Conservation (phyloP, 2,797 vertebrate genomes). For the Pangasius larnaudii region DNA sequence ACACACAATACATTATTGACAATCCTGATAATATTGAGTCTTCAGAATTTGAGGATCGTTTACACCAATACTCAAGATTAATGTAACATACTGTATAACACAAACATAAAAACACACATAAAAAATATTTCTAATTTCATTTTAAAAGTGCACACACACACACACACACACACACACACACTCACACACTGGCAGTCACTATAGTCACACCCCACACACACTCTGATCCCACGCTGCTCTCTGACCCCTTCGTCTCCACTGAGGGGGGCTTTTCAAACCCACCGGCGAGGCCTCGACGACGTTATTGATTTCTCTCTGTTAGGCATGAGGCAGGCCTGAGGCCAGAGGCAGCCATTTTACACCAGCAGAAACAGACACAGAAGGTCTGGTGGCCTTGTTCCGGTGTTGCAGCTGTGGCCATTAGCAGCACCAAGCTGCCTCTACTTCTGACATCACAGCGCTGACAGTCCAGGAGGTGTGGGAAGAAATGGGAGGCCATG, state of each 20-base stretch:
- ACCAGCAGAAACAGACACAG: constrained; percentile 57
- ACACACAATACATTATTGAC: background rate
- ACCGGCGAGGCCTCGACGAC: constrained; percentile 57
- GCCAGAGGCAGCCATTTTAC: constrained; percentile 55
- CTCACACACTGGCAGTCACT: constrained; percentile 4
- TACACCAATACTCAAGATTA: too few relatives aligned
- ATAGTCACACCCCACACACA: background rate
- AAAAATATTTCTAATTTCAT: too few relatives aligned
- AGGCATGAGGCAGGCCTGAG: constrained; percentile 58
- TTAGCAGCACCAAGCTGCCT: constrained; percentile 67
- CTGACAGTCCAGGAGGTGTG: constrained; percentile 79
- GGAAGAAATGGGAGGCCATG: constrained; percentile 71
- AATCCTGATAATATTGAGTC: too few relatives aligned
- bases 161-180: constrained; percentile 36
- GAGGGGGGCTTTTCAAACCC: constrained; percentile 46
- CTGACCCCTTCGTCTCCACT: constrained; percentile 42
- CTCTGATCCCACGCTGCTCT: constrained; percentile 52
- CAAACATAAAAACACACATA: too few relatives aligned
- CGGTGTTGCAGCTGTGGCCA: constrained; percentile 73
- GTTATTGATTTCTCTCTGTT: constrained; percentile 49
- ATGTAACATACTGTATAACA: too few relatives aligned
- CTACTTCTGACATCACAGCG: constrained; percentile 62
- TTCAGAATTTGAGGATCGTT: too few relatives aligned
- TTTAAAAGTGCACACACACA: constrained; percentile 13
- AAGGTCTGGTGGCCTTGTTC: constrained; percentile 67